Evolutionary conservation across 2,797 vertebrate genomes (phyloP).

Genomic region (Megalops cyprinoides): DNA sequence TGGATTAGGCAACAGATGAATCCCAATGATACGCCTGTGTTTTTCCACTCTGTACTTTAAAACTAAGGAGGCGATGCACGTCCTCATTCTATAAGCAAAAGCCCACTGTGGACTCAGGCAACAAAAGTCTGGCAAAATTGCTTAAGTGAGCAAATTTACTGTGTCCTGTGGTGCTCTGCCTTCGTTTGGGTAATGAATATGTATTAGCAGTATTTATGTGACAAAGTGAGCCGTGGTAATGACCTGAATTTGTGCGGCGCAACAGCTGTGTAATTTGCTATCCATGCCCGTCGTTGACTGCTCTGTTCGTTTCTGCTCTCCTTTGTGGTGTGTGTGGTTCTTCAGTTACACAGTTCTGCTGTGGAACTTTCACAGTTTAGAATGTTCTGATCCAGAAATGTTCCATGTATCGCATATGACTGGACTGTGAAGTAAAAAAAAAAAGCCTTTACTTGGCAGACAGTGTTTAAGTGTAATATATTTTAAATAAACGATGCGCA

Average conservation of each 20-base stretch:
- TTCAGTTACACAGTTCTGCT: too few species aligned
- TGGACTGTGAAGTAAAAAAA: not conserved
- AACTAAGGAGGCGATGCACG: too few species aligned
- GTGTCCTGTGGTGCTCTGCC: not conserved
- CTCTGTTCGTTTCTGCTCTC: not conserved
- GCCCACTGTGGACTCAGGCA: too few species aligned
- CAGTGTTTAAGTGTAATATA: constrained; percentile 6
- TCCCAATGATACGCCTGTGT: not conserved
- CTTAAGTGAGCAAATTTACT: not conserved
- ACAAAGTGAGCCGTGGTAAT: not conserved
- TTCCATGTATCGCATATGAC: not conserved
- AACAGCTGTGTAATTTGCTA: not conserved
- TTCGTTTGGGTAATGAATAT: not conserved
- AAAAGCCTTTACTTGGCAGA: not conserved
- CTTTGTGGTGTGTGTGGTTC: not conserved
- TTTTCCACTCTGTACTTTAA: too few species aligned
- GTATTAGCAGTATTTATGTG: not conserved
- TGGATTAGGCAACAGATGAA: not conserved
- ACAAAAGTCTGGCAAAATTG: too few species aligned
- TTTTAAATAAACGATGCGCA: not conserved
- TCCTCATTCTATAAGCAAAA: too few species aligned
- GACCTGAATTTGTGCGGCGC: not conserved
- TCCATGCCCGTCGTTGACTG: not conserved
- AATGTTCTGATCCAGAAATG: too few species aligned
- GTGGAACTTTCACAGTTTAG: too few species aligned